Conservation (phyloP, 2,797 vertebrate genomes). For the Sebastolobus altivelis region DNA sequence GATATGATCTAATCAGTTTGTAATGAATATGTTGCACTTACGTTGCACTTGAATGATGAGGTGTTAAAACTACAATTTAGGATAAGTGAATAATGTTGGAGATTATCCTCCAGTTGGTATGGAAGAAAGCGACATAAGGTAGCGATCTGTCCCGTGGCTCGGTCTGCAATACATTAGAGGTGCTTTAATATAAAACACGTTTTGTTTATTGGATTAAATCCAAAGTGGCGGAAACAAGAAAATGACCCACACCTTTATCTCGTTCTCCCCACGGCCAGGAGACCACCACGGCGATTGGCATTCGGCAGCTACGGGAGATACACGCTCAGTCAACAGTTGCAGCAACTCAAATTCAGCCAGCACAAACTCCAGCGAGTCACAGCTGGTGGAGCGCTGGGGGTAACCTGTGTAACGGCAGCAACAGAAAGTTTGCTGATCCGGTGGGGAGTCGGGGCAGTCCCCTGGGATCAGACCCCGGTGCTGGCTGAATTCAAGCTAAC, state of each 20-base stretch:
- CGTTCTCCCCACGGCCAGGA: background rate
- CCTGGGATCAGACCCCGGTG: background rate
- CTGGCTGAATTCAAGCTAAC: background rate
- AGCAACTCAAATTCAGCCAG: too few relatives aligned
- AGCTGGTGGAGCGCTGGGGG: too few relatives aligned
- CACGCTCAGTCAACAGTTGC: too few relatives aligned
- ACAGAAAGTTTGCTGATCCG: background rate
- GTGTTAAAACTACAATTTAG: constrained; percentile 7
- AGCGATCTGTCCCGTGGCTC: constrained; percentile 3
- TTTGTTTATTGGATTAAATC: constrained; percentile 1
- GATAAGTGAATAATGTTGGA: constrained; percentile 25
- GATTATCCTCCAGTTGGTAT: constrained; percentile 15
- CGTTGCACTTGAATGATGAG: constrained; percentile 4
- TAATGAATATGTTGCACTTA: background rate
- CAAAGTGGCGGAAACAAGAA: background rate
- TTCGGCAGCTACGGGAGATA: background rate
- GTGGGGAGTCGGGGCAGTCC: background rate
- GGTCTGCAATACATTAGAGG: constrained; percentile 1
- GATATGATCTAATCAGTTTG: background rate
- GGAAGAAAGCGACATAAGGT: constrained; percentile 40
- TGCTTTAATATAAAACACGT: background rate
- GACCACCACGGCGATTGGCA: background rate
- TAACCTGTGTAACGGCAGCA: too few relatives aligned
- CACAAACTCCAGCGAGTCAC: too few relatives aligned
- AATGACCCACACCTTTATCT: background rate